Evolutionary conservation across 2,113 vertebrate species (phyloP).

Genomic region (Sapajus apella): DNA sequence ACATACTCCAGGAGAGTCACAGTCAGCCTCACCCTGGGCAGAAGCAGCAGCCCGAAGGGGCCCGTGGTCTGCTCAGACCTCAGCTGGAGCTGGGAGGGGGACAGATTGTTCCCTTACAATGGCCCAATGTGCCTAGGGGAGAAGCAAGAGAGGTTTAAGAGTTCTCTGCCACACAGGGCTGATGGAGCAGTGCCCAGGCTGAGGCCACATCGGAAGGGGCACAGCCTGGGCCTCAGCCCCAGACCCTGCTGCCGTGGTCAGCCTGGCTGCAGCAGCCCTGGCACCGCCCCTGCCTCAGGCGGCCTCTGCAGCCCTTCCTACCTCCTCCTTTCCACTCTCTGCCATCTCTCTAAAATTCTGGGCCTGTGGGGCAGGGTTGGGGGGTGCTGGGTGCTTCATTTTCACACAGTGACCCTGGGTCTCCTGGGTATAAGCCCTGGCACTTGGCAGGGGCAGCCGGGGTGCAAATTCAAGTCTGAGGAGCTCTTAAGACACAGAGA

Average conservation of each 20-base stretch:
- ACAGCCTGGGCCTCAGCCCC: neutral
- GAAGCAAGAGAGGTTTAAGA: neutral
- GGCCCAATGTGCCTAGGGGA: neutral
- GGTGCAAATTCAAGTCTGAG: neutral
- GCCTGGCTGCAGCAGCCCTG: neutral
- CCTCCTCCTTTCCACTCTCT: neutral
- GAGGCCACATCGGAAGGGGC: fast-evolving
- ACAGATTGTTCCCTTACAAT: too few species aligned
- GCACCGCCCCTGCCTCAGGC: neutral
- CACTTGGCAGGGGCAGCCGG: neutral
- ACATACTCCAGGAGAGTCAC: neutral
- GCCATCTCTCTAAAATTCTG: neutral
- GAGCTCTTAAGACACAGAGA: neutral
- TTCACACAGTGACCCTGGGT: neutral
- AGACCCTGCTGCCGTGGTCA: too few species aligned
- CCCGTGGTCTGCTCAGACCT: neutral
- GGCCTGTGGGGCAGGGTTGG: neutral
- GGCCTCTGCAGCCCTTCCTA: neutral
- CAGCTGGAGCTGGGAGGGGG: neutral
- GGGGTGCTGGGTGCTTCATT: neutral
- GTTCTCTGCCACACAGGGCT: too few species aligned
- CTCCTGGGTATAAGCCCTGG: too few species aligned
- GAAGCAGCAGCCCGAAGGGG: neutral
- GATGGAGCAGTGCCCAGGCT: neutral
- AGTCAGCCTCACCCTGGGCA: neutral